phyloP scores from a whole-genome alignment of 2,113 vertebrate species.

The Choloepus hoffmanni region DNA sequence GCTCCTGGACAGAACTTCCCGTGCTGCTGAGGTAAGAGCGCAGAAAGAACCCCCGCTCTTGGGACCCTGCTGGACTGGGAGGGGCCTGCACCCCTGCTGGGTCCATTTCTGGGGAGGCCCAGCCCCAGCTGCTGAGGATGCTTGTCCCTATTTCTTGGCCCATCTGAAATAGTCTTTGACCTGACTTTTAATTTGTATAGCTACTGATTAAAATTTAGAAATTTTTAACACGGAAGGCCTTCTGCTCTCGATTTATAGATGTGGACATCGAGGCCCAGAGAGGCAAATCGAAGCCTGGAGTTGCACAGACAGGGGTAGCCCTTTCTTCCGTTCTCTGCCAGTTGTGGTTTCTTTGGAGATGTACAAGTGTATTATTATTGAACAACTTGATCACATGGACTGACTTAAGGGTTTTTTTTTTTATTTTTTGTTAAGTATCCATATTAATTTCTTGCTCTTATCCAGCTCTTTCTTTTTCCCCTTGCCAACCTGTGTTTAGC shows the following conservation, averaged over 20 bases:
- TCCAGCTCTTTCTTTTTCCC: background rate
- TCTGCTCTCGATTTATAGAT: background rate
- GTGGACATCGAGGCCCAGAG: background rate
- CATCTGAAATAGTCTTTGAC: background rate
- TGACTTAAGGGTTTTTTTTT: background rate
- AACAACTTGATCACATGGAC: background rate
- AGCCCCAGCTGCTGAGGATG: background rate
- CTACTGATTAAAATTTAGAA: background rate
- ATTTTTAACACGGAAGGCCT: background rate
- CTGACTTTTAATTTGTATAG: background rate
- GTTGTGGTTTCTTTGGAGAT: background rate
- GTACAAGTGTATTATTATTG: background rate
- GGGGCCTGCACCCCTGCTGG: rapidly evolving
- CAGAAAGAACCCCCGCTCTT: background rate
- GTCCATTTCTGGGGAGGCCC: background rate
- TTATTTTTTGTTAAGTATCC: constrained; percentile 16
- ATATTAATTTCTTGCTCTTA: background rate
- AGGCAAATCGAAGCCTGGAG: background rate
- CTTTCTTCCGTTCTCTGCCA: background rate
- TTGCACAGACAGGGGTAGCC: background rate
- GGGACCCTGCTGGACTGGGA: background rate
- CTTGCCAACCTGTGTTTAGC: background rate
- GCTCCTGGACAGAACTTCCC: background rate
- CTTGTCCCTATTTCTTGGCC: background rate
- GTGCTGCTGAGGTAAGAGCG: constrained; percentile 37